These are phyloP conservation scores for Mus minutoides DNA, from an alignment of 2,797 vertebrate species.

Conservation along the genomic window DNA sequence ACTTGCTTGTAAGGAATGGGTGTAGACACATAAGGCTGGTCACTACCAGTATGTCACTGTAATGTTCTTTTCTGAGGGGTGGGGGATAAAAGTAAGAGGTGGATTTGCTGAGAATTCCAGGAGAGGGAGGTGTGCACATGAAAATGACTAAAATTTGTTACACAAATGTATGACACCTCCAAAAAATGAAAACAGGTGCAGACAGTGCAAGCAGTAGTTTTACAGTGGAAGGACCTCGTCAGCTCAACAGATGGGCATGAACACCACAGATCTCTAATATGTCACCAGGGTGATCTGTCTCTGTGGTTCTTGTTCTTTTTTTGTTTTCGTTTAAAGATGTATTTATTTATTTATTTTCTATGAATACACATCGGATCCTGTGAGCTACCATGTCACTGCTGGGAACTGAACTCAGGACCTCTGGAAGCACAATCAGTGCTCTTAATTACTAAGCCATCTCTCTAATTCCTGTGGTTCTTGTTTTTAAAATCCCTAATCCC, in stretches of 20 bases:
- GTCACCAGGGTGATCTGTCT: background rate
- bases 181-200: background rate
- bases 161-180: background rate
- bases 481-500: conserved; percentile 27
- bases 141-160: background rate
- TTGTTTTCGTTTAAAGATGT: no score
- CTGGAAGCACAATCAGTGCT: no score
- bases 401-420: no score
- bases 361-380: no score
- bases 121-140: background rate
- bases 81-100: background rate
- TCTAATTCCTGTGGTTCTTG: background rate
- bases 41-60: background rate
- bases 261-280: background rate
- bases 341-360: no score
- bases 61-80: background rate
- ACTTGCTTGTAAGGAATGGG: conserved; percentile 13
- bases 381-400: no score
- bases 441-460: no score
- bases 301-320: background rate
- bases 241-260: background rate
- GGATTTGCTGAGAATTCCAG: background rate
- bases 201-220: background rate
- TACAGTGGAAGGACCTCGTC: background rate
- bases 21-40: background rate